These are phyloP conservation scores for Stenoptilia bipunctidactyla DNA, from an alignment of 2,888 invertebrate genomes.

Conservation along the genomic window DNA sequence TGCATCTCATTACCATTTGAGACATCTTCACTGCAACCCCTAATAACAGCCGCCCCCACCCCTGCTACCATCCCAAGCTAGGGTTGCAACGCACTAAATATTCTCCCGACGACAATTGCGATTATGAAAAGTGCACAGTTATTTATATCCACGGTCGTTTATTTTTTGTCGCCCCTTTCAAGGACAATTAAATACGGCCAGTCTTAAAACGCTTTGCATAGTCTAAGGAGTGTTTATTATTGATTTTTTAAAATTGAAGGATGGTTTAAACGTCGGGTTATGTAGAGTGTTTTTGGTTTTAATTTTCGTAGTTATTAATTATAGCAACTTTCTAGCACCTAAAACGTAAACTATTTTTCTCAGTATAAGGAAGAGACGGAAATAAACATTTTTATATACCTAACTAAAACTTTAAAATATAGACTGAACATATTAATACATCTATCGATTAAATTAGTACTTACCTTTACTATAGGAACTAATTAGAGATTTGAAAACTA, in stretches of 20 bases:
- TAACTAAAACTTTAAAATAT: too few relatives aligned
- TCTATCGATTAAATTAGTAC: too few relatives aligned
- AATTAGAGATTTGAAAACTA: too few relatives aligned
- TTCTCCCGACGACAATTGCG: slow-evolving; percentile 71
- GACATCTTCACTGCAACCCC: neutral
- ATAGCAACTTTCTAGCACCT: too few relatives aligned
- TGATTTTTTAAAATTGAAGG: slow-evolving; percentile 1
- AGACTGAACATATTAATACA: too few relatives aligned
- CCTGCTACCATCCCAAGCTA: slow-evolving; percentile 22
- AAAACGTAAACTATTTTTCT: too few relatives aligned
- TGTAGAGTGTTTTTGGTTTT: too few relatives aligned
- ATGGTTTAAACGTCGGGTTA: too few relatives aligned
- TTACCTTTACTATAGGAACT: too few relatives aligned
- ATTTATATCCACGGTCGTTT: slow-evolving; percentile 61
- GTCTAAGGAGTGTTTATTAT: slow-evolving; percentile 23
- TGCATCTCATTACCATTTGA: neutral
- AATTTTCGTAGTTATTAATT: too few relatives aligned
- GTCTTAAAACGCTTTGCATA: slow-evolving; percentile 63
- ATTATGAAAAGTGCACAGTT: slow-evolving; percentile 72
- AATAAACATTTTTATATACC: too few relatives aligned
- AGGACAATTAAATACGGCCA: slow-evolving; percentile 70
- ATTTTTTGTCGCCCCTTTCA: slow-evolving; percentile 71
- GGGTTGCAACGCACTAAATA: slow-evolving; percentile 67
- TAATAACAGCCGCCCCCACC: neutral
- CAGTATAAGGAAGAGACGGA: too few relatives aligned